Conservation (phyloP, 2,113 vertebrate genomes). For the Coryphaenoides rupestris region DNA sequence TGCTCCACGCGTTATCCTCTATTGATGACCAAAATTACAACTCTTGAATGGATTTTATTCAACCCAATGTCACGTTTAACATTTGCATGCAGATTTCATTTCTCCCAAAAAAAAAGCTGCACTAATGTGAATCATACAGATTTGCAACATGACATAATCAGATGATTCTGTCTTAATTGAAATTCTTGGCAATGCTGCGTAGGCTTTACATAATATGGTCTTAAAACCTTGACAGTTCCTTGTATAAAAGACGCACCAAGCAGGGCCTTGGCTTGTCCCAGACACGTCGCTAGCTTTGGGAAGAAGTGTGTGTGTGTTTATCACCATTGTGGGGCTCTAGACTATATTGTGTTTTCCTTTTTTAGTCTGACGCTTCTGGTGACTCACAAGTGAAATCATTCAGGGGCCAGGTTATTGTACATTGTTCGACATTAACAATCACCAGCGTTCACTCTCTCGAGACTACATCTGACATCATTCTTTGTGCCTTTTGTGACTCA, state of each 20-base stretch:
- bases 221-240: not conserved
- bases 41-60: too few relatives aligned
- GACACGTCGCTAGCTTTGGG: not conserved
- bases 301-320: constrained; percentile 6
- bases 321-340: not conserved
- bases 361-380: constrained; percentile 26
- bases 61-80: too few relatives aligned
- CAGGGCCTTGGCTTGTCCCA: not conserved
- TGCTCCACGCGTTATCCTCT: too few relatives aligned
- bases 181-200: not conserved
- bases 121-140: constrained; percentile 6
- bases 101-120: constrained; percentile 33
- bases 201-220: constrained; percentile 1
- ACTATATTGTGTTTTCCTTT: constrained; percentile 15
- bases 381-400: constrained; percentile 51
- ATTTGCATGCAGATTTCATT: constrained; percentile 12
- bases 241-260: not conserved
- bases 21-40: too few relatives aligned
- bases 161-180: not conserved
- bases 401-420: constrained; percentile 48
- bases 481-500: constrained; percentile 66
- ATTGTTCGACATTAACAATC: constrained; percentile 62
- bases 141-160: not conserved
- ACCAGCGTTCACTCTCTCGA: constrained; percentile 47
- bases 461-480: constrained; percentile 63